Base-by-base conservation (phyloP, 2,113 vertebrate genomes). In the Vulpes lagopus region DNA sequence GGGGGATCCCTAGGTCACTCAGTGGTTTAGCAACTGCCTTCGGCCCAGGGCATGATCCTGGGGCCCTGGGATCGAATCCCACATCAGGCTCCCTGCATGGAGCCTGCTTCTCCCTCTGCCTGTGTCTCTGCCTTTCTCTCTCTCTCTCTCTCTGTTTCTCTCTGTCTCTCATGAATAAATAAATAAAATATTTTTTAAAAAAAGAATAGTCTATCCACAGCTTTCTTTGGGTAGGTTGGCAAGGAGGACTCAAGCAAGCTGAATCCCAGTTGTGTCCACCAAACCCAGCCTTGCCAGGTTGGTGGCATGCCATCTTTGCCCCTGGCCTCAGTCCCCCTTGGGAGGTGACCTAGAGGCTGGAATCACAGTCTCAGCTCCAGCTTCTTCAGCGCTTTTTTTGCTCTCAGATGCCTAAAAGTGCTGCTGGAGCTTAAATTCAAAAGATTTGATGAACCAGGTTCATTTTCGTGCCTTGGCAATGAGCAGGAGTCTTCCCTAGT, bases 221-320 rank as follows among this genome's bases (percentile, higher is more conserved):
- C 9, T 0, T 59, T 35, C 30, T 57, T 5, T 17, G 16, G 23
- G 51, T 7, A 65, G 59, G 1, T 5, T 17, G 15, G 15, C 10
- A n/a, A 2, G 15, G 11, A 74, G 38, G 64, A 43, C 25, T 20
- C 57, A 15, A 65, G 35, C 8, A 20, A 22, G 22, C 17, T 11
- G 32, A 53, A 11, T 11, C 69, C 25, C 8, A 8, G n/a, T 35
- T 73, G 4, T 8, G 0, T 1, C 43, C n/a, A 8, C 59, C 16
- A 14, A 43, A n/a, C 20, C 5, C 32, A 32, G 89, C 2, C 12
- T 32, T 30, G 49, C 14, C 14, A 5, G 38, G 27, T 19, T 3
- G 23, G 27, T 0, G 7, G 65, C 38, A 3, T 3, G 43, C 22
- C 0, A 0, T 10, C 62, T 32, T 1, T 0, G 1, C 35, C 57